phyloP scores from a whole-genome alignment of 2,797 vertebrate genomes.

The Garrulus glandarius region DNA sequence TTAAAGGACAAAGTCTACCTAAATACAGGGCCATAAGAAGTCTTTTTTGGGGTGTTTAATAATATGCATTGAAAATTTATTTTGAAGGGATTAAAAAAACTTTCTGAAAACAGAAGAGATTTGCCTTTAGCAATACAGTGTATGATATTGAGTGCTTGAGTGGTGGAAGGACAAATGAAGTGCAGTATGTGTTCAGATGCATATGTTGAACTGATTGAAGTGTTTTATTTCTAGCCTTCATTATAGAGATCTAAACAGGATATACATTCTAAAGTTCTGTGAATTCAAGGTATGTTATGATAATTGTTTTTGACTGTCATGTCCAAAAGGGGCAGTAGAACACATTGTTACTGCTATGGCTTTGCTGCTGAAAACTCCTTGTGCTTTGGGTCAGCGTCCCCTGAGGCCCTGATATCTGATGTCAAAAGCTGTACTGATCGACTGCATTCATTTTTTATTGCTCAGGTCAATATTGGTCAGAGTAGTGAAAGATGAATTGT shows the following conservation, averaged over 20 bases:
- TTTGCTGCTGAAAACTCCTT: not conserved
- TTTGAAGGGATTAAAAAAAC: not conserved
- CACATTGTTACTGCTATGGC: not conserved
- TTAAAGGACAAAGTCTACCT: not conserved
- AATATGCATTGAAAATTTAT: not conserved
- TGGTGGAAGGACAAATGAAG: not conserved
- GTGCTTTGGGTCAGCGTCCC: not conserved
- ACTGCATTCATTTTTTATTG: conserved; percentile 34
- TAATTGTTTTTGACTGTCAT: not conserved
- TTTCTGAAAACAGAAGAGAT: not conserved
- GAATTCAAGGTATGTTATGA: not conserved
- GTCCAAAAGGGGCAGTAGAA: not conserved
- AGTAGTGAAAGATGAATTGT: not conserved
- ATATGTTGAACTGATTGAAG: not conserved
- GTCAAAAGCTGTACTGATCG: not conserved
- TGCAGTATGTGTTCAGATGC: not conserved
- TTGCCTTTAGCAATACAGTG: not conserved
- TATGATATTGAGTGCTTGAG: not conserved
- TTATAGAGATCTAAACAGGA: not conserved
- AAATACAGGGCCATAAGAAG: not conserved
- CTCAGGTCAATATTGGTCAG: not conserved
- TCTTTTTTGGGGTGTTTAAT: not conserved
- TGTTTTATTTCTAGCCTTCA: not conserved
- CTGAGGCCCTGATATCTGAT: not conserved
- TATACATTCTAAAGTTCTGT: not conserved